Evolutionary conservation across 2,888 invertebrate genomes (phyloP), one percentile per base, ranked within the genome.

Genomic region (Drosophila atroscutellata): DNA sequence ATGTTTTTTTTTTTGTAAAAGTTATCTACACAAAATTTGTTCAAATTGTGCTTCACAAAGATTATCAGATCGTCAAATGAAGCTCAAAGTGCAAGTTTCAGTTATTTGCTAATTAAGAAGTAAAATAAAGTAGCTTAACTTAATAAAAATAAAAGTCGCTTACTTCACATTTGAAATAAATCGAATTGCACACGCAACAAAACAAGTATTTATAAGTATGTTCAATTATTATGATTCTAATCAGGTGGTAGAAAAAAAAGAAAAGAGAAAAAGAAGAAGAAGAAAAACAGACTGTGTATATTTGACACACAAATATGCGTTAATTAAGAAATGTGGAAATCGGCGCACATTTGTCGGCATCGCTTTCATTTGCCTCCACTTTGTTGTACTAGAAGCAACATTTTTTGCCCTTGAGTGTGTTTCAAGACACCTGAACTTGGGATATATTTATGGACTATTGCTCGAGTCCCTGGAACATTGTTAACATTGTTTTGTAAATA

Each of bases 291-390:
- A 75, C 75, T 70, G 50, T 75, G 30, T 63, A 72, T 75, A 68
- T 68, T 78, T 75, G 57, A 69, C 51, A 59, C 39, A 67, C 79
- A 79, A 79, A 79, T 79, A 72, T 76, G 75, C 61, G 69, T 70
- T 79, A 79, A 79, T 79, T 79, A 79, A 75, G 28, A 56, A 72
- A 45, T 59, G 55, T 69, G 51, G 59, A 68, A 68, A 66, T 55
- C 62, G 75, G 55, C 39, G 32, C 24, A 55, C 68, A 72, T 57
- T 52, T 75, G 79, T 72, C 69, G 79, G 75, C 72, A 47, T 18
- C 50, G 42, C 77, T 79, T 79, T 69, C 56, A 76, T 70, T 75
- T 61, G 54, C 52, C 36, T 57, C n/a, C 11, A 24, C 37, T 59
- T 15, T 54, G 18, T 45, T n/a, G 26, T 32, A 34, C 34, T 34